Evolutionary conservation across 2,888 invertebrate genomes (phyloP).

Genomic region (Stratiomys singularior): DNA sequence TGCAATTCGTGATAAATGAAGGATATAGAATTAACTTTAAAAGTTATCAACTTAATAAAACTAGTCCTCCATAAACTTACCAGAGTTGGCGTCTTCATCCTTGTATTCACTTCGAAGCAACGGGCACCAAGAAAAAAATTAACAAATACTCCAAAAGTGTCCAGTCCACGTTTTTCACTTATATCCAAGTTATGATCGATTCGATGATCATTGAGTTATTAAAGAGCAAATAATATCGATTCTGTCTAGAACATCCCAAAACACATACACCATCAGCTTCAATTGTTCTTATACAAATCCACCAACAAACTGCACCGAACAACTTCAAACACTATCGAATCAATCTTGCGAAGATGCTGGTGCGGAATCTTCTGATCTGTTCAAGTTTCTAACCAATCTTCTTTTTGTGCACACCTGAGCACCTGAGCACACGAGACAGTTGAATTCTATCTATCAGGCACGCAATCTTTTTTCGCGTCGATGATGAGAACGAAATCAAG

Average conservation of each 20-base stretch:
- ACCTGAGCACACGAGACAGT: slow-evolving; percentile 14
- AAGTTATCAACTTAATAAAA: no score
- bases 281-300: neutral
- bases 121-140: neutral
- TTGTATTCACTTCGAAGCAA: neutral
- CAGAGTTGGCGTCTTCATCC: neutral
- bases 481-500: slow-evolving; percentile 30
- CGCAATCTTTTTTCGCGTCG: slow-evolving; percentile 9
- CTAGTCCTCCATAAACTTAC: neutral
- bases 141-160: neutral
- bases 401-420: neutral
- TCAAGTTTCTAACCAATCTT: neutral
- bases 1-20: no score
- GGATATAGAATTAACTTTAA: no score
- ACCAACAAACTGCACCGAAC: neutral
- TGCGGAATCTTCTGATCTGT: neutral
- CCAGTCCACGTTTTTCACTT: no score
- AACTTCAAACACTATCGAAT: neutral
- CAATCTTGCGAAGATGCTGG: neutral
- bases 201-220: no score
- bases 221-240: no score
- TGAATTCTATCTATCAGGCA: neutral
- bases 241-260: no score
- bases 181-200: no score
- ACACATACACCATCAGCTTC: no score